phyloP scores from a whole-genome alignment of 2,113 vertebrate species.

The Caranx ignobilis region DNA sequence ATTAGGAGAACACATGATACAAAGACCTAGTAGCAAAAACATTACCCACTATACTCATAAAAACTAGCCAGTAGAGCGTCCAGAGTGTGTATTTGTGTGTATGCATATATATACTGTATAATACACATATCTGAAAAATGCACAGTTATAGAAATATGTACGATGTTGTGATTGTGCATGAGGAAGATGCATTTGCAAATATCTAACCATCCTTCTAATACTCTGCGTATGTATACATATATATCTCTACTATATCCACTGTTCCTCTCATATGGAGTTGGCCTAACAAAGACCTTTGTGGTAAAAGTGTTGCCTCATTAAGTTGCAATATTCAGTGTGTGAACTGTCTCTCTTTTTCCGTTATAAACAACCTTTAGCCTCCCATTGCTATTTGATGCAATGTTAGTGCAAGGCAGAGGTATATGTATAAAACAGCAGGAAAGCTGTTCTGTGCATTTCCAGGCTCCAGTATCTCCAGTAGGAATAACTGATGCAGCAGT shows the following conservation, averaged over 20 bases:
- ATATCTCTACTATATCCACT: not conserved
- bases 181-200: not conserved
- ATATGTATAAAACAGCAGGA: constrained; percentile 7
- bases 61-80: too few relatives aligned
- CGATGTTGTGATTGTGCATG: not conserved
- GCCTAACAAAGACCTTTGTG: not conserved
- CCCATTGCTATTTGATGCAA: constrained; percentile 12
- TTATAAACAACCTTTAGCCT: constrained; percentile 8
- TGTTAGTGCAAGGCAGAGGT: constrained; percentile 9
- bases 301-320: constrained; percentile 31
- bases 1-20: not conserved
- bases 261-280: constrained; percentile 11
- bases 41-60: too few relatives aligned
- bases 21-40: not conserved
- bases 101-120: not conserved
- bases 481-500: constrained; percentile 23
- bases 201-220: not conserved
- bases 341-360: not conserved
- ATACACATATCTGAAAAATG: constrained; percentile 2
- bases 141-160: not conserved
- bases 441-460: constrained; percentile 7
- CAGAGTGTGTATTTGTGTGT: too few relatives aligned
- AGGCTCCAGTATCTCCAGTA: not conserved
- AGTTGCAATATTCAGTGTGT: constrained; percentile 12
- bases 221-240: not conserved